Evolutionary conservation across 2,797 vertebrate species (phyloP).

Genomic region (Melanotaenia pygmaea): DNA sequence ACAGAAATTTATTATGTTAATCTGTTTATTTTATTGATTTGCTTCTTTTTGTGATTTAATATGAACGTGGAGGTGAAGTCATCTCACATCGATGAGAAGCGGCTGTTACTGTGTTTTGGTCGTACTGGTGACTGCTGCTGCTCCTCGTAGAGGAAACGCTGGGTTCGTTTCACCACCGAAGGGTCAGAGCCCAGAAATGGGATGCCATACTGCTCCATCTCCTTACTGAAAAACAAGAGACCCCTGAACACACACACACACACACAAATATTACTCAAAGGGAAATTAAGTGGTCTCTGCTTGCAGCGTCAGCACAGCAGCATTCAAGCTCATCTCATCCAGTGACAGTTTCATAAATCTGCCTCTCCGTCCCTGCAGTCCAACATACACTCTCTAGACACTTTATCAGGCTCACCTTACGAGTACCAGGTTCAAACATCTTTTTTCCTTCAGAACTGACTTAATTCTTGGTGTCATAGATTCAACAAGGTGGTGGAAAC

Average conservation of each 20-base stretch:
- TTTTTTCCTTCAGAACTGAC: too few relatives aligned
- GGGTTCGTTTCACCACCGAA: conserved; percentile 89
- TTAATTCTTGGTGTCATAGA: too few relatives aligned
- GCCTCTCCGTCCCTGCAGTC: not conserved
- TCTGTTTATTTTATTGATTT: too few relatives aligned
- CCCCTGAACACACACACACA: conserved; percentile 66
- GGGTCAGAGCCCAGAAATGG: conserved; percentile 88
- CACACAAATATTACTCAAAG: conserved; percentile 1
- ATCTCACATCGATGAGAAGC: too few relatives aligned
- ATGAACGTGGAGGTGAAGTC: too few relatives aligned
- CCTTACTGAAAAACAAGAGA: conserved; percentile 83
- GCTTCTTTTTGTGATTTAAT: too few relatives aligned
- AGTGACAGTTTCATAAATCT: conserved; percentile 37
- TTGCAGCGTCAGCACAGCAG: conserved; percentile 33
- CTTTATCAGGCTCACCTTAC: too few relatives aligned
- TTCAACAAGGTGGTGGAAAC: too few relatives aligned
- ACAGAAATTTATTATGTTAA: too few relatives aligned
- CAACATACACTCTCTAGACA: conserved; percentile 11
- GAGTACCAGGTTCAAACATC: too few relatives aligned
- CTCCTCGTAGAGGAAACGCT: conserved; percentile 85
- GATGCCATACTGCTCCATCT: conserved; percentile 83
- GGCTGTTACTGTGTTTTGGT: conserved; percentile 1
- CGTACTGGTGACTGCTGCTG: conserved; percentile 86
- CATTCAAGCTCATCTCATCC: conserved; percentile 20
- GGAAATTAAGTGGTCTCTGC: conserved; percentile 12